phyloP scores from a whole-genome alignment of 2,113 vertebrate genomes.

The Podocnemis expansa region DNA sequence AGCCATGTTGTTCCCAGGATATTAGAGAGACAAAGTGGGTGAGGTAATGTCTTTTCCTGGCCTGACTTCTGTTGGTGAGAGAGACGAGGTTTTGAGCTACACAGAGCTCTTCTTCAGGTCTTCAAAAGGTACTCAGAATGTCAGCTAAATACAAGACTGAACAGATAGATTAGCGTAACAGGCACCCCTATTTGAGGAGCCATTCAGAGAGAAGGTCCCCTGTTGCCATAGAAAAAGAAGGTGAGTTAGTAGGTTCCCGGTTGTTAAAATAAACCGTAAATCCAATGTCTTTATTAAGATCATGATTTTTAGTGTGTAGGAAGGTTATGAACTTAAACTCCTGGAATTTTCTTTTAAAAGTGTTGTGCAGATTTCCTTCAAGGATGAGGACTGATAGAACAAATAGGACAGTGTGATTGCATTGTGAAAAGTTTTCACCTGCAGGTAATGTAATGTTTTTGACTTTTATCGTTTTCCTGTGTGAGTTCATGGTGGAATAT shows the following conservation, averaged over 20 bases:
- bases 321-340: neutral
- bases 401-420: neutral
- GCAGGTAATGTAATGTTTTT: neutral
- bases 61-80: neutral
- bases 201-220: neutral
- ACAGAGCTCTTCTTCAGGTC: neutral
- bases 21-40: neutral
- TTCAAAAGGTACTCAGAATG: neutral
- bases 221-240: neutral
- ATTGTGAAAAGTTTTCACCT: neutral
- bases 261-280: neutral
- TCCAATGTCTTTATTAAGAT: neutral
- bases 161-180: neutral
- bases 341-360: neutral
- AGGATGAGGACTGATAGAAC: neutral
- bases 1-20: neutral
- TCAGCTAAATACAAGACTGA: neutral
- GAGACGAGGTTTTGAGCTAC: neutral
- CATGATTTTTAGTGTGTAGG: neutral
- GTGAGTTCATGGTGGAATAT: neutral
- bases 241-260: neutral
- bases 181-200: neutral
- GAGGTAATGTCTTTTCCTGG: neutral
- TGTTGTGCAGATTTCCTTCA: neutral
- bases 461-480: neutral